phyloP scores from a whole-genome alignment of 2,113 vertebrate genomes.

The Oncorhynchus nerka region DNA sequence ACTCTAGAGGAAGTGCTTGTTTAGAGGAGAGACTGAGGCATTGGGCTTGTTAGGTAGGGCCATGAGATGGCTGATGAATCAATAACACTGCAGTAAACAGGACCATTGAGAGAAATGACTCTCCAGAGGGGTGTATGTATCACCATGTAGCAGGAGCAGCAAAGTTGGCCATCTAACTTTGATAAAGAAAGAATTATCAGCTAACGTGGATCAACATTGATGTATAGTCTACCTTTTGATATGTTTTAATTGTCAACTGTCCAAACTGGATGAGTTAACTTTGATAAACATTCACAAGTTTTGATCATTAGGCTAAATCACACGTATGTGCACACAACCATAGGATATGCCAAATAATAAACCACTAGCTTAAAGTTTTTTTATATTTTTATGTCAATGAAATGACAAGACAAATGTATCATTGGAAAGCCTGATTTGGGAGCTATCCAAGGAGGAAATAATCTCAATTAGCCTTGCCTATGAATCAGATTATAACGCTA shows the following conservation, averaged over 20 bases:
- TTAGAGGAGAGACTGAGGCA: not conserved
- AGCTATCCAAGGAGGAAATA: conserved; percentile 17
- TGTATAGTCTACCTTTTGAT: too few relatives aligned
- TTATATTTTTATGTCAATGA: not conserved
- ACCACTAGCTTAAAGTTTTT: too few relatives aligned
- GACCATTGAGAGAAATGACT: not conserved
- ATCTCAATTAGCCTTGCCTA: conserved; percentile 16
- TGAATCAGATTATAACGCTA: not conserved
- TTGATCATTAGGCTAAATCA: too few relatives aligned
- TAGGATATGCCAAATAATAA: not conserved
- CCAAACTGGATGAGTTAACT: too few relatives aligned
- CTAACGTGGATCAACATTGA: too few relatives aligned
- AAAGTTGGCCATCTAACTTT: too few relatives aligned
- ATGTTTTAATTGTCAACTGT: too few relatives aligned
- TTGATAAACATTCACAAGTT: too few relatives aligned
- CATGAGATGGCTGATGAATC: conserved; percentile 31
- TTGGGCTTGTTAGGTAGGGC: conserved; percentile 1
- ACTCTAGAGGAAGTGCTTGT: not conserved
- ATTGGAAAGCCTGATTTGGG: not conserved
- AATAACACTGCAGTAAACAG: conserved; percentile 20
- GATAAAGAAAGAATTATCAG: too few relatives aligned
- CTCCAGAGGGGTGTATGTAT: too few relatives aligned
- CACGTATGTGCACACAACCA: too few relatives aligned
- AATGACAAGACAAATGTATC: not conserved
- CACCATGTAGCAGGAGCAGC: too few relatives aligned